Evolutionary conservation across 2,797 vertebrate species (phyloP).

Genomic region (Cryptoprocta ferox): DNA sequence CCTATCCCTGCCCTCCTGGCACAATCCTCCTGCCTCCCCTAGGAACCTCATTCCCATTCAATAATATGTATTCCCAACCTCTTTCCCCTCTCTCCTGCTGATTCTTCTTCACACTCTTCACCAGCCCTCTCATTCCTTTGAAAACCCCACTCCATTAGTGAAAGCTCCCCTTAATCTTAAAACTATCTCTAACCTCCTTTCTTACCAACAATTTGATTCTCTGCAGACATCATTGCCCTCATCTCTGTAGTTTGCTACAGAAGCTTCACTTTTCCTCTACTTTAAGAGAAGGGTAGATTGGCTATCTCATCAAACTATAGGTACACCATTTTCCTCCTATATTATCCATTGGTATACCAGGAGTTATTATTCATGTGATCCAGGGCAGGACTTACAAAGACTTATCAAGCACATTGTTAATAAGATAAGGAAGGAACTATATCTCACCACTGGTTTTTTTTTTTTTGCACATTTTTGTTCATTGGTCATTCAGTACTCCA

Average conservation of each 20-base stretch:
- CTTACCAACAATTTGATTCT: neutral
- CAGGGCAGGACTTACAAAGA: neutral
- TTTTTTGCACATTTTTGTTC: neutral
- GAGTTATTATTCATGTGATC: neutral
- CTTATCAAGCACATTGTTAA: neutral
- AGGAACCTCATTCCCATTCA: neutral
- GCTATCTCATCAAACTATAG: neutral
- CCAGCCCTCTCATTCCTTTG: neutral
- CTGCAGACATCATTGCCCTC: neutral
- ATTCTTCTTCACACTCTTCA: neutral
- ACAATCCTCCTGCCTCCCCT: neutral
- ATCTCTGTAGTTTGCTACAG: neutral
- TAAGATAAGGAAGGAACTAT: neutral
- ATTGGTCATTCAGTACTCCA: neutral
- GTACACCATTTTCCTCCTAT: neutral
- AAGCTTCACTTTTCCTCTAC: neutral
- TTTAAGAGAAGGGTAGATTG: neutral
- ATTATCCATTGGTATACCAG: neutral
- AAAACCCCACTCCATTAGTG: neutral
- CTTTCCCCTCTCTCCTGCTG: neutral
- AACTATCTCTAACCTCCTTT: constrained; percentile 26
- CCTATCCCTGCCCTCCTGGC: neutral
- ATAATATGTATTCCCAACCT: neutral
- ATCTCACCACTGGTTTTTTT: neutral
- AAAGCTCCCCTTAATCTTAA: constrained; percentile 21